Base-by-base conservation (phyloP, 2,113 vertebrate species). In the Colinus virginianus region DNA sequence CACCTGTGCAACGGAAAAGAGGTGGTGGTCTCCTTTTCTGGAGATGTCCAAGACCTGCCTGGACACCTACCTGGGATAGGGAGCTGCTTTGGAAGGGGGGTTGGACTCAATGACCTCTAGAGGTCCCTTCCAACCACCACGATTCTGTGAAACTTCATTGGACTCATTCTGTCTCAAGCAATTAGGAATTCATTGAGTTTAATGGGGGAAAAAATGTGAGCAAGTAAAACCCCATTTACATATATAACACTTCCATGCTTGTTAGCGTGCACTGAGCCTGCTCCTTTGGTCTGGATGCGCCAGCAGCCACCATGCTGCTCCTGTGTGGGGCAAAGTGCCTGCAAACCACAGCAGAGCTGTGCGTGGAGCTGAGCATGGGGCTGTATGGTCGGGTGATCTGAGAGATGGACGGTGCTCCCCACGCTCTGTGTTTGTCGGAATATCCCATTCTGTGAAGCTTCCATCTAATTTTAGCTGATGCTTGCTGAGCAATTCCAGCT, bases 161-260 rank as follows among this genome's bases (percentile, higher is more conserved):
- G 43, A 62, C 9, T 87, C 40, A 2, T 62, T 72, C 19, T 80
- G 20, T 48, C 64, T 45, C 53, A 63, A 63, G 61, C 59, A 90
- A 81, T 72, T 84, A 84, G 59, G 70, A 76, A 90, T 68, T 67
- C 58, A 58, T 71, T 56, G 53, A 80, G 11, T 80, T 42, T 78
- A 71, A 87, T 66, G 62, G 62, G 8, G 21, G 55, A 71, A 74
- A 74, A 84, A 64, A 43, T 7, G 32, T 53, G 74, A 94, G 75
- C 72, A 43, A 83, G 21, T 83, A 36, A 46, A 63, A 58, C 1
- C 13, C 19, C 14, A 0, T 21, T 38, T 7, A 22, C 2, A 0
- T 1, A 12, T 3, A 1, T 4, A 48, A 21, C 7, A 4, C 13
- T 59, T 32, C 43, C 1, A 0, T 25, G 63, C 48, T 42, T 26